Base-by-base conservation (phyloP, 2,797 vertebrate species). In the Agapornis canus region DNA sequence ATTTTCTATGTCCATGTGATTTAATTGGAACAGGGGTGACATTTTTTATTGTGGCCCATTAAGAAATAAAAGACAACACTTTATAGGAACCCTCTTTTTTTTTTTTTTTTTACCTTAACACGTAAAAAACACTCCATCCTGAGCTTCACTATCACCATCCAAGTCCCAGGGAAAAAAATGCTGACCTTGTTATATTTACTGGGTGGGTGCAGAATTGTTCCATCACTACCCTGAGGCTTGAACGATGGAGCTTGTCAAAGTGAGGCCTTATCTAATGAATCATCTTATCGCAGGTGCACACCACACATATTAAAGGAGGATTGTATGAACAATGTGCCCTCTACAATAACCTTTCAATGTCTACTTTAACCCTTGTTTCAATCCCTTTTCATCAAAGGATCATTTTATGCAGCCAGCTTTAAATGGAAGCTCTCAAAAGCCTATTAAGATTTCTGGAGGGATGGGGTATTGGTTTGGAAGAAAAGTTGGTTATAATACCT, bases 171-270 rank as follows among this genome's bases (percentile, higher is more conserved):
- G 93, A 98, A 98, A 98, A 99, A 99, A 99, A 98, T 92, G 99
- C 99, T 99, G 99, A 99, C 99, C 99, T 99, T 99, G 98, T 99
- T 99, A 98, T 99, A 99, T 99, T 99, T 99, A 98, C 98, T 98
- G 98, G 98, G 98, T 97, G 97, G 98, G 98, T 98, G 98, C 98
- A 98, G 98, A 98, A 99, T 99, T 99, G 98, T 99, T 99, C 99
- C 99, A 98, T 99, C 99, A 99, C 98, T 99, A 99, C 98, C 98
- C 98, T 96, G 97, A 99, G 98, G 98, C 98, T 99, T 99, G 99
- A 99, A 99, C 98, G 98, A 99, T 99, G 99, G 98, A 97, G 98
- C 99, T 99, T 99, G 99, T 99, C 99, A 99, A 98, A 98, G 98
- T 98, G 96, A 97, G 97, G 97, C 98, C 97, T 98, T 98, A 98